Evolutionary conservation across 2,888 invertebrate species (phyloP).

Genomic region (Tholera decimalis): DNA sequence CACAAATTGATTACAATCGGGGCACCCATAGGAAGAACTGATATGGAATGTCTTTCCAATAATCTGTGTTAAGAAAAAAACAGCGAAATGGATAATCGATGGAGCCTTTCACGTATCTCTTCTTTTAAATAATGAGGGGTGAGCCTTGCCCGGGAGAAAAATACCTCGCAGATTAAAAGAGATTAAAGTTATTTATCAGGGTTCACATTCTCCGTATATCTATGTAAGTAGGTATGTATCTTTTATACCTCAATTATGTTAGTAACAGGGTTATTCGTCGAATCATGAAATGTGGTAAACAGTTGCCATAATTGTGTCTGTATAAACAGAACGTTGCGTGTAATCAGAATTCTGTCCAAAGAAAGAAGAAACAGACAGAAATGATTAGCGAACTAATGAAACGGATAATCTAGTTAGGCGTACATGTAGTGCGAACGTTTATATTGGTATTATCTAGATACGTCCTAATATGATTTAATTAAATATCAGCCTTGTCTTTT

Average conservation of each 20-base stretch:
- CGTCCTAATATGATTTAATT: too few relatives aligned
- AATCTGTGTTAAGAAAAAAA: slow-evolving; percentile 71
- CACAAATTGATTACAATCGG: slow-evolving; percentile 66
- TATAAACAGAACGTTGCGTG: slow-evolving; percentile 23
- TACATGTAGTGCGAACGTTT: not conserved
- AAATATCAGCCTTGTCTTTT: not conserved
- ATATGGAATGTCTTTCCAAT: slow-evolving; percentile 61
- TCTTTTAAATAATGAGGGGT: slow-evolving; percentile 75
- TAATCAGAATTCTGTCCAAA: slow-evolving; percentile 56
- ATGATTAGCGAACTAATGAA: slow-evolving; percentile 48
- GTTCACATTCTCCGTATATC: slow-evolving; percentile 17
- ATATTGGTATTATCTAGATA: not conserved
- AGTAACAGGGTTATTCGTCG: slow-evolving; percentile 24
- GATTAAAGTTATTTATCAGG: slow-evolving; percentile 62
- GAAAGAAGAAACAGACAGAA: slow-evolving; percentile 35
- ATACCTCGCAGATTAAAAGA: slow-evolving; percentile 54
- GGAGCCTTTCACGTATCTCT: slow-evolving; percentile 72
- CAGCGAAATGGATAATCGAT: slow-evolving; percentile 80
- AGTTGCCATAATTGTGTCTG: slow-evolving; percentile 38
- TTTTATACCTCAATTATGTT: slow-evolving; percentile 21
- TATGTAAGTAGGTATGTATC: not conserved
- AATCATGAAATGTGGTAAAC: slow-evolving; percentile 41
- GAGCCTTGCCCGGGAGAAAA: slow-evolving; percentile 58
- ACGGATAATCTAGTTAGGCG: slow-evolving; percentile 7
- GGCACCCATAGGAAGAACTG: slow-evolving; percentile 32